These are phyloP conservation scores for Caenorhabditis becei DNA, from an alignment of 2,888 invertebrate genomes.

Conservation along the genomic window DNA sequence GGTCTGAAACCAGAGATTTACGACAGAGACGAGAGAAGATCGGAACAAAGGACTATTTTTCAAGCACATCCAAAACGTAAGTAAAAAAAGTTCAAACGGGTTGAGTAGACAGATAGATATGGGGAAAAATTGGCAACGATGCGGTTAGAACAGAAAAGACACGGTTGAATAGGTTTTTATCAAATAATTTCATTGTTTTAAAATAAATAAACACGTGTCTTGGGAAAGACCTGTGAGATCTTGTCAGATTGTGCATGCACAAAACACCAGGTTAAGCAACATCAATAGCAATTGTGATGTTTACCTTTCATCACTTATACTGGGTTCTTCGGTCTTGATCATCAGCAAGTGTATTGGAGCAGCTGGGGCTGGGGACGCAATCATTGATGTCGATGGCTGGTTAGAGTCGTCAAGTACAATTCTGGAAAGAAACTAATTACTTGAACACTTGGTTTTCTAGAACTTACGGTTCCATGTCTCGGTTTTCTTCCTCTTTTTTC, in stretches of 20 bases:
- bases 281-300: not conserved
- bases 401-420: not conserved
- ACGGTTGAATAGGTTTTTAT: not conserved
- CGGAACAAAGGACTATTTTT: no score
- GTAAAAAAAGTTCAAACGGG: not conserved
- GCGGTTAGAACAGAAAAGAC: not conserved
- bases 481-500: not conserved
- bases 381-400: not conserved
- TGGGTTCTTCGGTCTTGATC: not conserved
- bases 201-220: not conserved
- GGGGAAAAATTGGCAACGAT: not conserved
- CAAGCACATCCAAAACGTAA: slow-evolving; percentile 1
- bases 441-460: no score
- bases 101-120: not conserved
- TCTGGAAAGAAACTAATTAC: not conserved
- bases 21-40: no score
- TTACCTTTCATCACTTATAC: not conserved
- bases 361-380: not conserved
- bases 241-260: not conserved
- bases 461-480: not conserved
- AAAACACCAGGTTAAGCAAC: not conserved
- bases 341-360: not conserved
- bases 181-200: not conserved
- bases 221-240: not conserved
- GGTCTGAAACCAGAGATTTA: no score